A percentile compares a stretch with the other conserved stretches of the same genome.
phyloP scores from a whole-genome alignment of 2,888 invertebrate genomes.

The Andrena chrysosceles region DNA sequence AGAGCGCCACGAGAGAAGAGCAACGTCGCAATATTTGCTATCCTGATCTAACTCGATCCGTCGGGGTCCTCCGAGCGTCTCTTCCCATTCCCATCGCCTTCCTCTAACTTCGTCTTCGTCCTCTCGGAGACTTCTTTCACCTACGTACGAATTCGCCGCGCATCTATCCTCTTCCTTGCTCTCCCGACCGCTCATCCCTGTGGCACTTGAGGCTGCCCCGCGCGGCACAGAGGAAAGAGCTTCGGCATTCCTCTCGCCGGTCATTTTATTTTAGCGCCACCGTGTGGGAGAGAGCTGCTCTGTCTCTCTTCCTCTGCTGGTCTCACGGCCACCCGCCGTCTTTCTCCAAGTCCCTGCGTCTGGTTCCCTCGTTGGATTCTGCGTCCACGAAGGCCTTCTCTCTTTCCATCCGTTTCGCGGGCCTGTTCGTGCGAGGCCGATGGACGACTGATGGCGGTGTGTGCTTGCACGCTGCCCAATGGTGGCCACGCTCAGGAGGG shows the following conservation, averaged over 20 bases:
- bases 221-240: constrained; percentile 60
- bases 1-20: constrained; percentile 6
- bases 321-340: not conserved
- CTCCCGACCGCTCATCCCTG: constrained; percentile 35
- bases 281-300: constrained; percentile 72
- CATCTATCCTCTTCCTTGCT: not conserved
- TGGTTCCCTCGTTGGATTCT: constrained; percentile 35
- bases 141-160: constrained; percentile 45
- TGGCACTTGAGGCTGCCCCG: constrained; percentile 57
- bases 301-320: constrained; percentile 18
- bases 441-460: constrained; percentile 47
- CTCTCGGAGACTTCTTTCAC: constrained; percentile 32
- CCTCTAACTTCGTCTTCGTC: constrained; percentile 39
- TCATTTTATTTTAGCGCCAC: constrained; percentile 84
- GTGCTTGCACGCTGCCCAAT: constrained; percentile 50
- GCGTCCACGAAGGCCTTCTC: constrained; percentile 41
- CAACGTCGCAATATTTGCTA: constrained; percentile 37
- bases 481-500: constrained; percentile 53
- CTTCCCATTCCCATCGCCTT: constrained; percentile 46
- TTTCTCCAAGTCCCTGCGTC: constrained; percentile 16
- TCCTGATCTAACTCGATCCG: constrained; percentile 53
- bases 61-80: constrained; percentile 26
- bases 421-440: constrained; percentile 63
- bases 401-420: constrained; percentile 27
- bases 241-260: constrained; percentile 80